Conservation (phyloP, 2,797 vertebrate genomes). For the Phalloptychus januarius region DNA sequence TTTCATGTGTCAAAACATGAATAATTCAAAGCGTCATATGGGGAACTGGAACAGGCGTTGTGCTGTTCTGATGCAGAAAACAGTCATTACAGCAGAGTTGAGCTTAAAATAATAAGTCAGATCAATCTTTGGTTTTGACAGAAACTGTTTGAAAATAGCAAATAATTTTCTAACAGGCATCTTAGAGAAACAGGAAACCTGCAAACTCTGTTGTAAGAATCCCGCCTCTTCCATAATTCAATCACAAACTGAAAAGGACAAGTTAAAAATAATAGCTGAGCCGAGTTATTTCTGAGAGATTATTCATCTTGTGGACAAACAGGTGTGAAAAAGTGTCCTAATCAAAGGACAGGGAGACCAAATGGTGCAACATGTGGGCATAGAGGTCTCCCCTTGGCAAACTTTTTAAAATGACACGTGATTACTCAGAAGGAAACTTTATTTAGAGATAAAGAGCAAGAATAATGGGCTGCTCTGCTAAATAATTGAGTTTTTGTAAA, state of each 20-base stretch:
- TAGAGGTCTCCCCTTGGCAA: background rate
- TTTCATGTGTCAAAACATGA: conserved; percentile 50
- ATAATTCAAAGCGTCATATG: background rate
- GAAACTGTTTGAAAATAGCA: background rate
- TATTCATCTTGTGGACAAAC: background rate
- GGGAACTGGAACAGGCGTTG: background rate
- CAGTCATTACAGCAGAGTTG: background rate
- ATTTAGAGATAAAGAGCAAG: background rate
- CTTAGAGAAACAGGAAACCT: background rate
- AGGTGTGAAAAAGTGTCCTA: background rate
- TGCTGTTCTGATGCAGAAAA: background rate
- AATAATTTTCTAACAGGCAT: background rate
- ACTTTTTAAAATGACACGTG: background rate
- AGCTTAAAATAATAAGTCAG: background rate
- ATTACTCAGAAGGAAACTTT: background rate
- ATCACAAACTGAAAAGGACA: background rate
- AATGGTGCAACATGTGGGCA: background rate
- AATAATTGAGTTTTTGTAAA: background rate
- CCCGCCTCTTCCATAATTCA: background rate
- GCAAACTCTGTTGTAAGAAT: background rate
- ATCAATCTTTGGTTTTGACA: background rate
- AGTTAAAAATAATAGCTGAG: background rate
- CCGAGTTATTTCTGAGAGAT: background rate
- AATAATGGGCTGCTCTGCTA: background rate
- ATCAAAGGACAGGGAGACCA: background rate